These are phyloP conservation scores for Smittia sp. DNA, from an alignment of 2,888 invertebrate species.

Conservation along the genomic window DNA sequence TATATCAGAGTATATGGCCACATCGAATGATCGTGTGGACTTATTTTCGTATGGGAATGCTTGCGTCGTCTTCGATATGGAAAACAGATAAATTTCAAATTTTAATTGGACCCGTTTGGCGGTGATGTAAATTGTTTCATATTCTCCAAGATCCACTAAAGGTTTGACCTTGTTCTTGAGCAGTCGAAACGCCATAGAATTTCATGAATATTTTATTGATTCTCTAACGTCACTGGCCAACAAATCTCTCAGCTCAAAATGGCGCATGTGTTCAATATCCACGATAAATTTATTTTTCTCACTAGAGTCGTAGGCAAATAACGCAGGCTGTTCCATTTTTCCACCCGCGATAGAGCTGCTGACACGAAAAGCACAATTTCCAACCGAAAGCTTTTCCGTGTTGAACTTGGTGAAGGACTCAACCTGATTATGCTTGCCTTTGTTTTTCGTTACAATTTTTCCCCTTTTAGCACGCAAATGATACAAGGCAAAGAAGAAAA, in stretches of 20 bases:
- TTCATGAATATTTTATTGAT: constrained; percentile 8
- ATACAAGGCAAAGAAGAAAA: neutral
- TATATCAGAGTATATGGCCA: neutral
- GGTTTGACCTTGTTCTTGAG: constrained; percentile 12
- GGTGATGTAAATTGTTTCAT: constrained; percentile 13
- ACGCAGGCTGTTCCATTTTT: neutral
- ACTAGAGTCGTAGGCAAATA: no score
- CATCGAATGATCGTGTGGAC: neutral
- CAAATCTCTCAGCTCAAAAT: neutral
- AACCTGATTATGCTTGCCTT: neutral
- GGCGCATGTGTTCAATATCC: neutral
- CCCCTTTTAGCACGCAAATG: constrained; percentile 14
- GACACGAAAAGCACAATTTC: neutral
- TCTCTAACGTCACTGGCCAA: neutral
- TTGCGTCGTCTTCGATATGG: neutral
- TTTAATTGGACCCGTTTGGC: neutral
- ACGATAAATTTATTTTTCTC: no score
- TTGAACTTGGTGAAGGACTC: constrained; percentile 17
- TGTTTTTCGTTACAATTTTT: no score
- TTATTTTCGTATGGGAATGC: neutral
- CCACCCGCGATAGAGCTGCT: neutral
- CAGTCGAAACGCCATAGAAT: neutral
- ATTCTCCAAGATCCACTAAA: neutral
- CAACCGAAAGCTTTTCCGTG: neutral
- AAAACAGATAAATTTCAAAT: constrained; percentile 28